Conservation (phyloP, 1,140 invertebrate species). For the Wiebesia pumilae region DNA sequence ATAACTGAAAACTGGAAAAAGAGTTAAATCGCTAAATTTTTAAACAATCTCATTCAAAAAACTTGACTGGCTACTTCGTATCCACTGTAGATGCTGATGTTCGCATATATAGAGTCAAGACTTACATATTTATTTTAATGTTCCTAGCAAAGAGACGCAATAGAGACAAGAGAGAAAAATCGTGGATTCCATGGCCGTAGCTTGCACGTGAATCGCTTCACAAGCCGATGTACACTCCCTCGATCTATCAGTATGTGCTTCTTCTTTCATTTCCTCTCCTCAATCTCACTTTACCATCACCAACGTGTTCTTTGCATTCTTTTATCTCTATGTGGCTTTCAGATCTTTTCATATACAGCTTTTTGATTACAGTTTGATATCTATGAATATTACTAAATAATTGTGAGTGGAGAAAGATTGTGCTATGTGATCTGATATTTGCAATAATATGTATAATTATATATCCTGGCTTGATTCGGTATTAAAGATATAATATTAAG, state of each 20-base stretch:
- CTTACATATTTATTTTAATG: slow-evolving; percentile 58
- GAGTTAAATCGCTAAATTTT: slow-evolving; percentile 38
- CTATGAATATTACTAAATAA: neutral
- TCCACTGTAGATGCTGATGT: neutral
- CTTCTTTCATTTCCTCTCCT: slow-evolving; percentile 33
- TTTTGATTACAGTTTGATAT: slow-evolving; percentile 2
- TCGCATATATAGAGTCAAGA: neutral
- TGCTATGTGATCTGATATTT: neutral
- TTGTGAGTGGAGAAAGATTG: neutral
- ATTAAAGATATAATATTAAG: no score
- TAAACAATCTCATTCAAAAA: slow-evolving; percentile 1
- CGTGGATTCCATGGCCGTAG: slow-evolving; percentile 54
- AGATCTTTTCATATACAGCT: neutral
- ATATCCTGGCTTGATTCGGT: no score
- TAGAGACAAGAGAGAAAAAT: slow-evolving; percentile 50
- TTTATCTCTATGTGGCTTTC: neutral
- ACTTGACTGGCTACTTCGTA: slow-evolving; percentile 2
- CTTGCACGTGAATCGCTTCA: slow-evolving; percentile 56
- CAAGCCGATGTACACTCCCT: slow-evolving; percentile 5
- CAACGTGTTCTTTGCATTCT: neutral
- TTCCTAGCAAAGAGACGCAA: neutral
- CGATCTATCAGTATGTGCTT: neutral
- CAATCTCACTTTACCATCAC: neutral
- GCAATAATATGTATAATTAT: no score
- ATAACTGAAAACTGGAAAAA: neutral